Base-by-base conservation (phyloP, 2,113 vertebrate genomes). In the Plestiodon gilberti region DNA sequence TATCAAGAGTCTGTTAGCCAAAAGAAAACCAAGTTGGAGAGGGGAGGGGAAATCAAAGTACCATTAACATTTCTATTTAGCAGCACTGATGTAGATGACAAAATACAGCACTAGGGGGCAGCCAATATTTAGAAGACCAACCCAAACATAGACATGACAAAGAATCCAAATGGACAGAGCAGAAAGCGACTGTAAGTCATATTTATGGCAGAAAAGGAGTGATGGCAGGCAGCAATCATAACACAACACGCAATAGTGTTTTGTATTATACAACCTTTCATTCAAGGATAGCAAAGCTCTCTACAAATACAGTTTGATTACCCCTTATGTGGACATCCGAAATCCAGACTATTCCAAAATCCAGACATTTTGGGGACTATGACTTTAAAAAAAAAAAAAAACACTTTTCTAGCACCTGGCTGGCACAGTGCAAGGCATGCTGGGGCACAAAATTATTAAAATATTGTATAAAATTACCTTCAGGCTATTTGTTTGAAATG, bases 201-300 rank as follows among this genome's bases (percentile, higher is more conserved):
- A 76, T 6, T 48, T n/a, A 61, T 52, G 25, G n/a, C 28, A 87
- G 2, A 20, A 89, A 88, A 87, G 28, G 18, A 9, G 89, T 33
- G 85, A 87, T 90, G 0, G 81, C 65, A 81, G 89, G 89, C 65
- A 70, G 35, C 25, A 74, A 86, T 77, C 78, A 81, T 80, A 73
- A 81, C 85, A 78, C 86, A 48, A 81, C 10, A 92, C 89, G 83
- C 55, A 85, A 89, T 81, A 79, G 22, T 33, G 55, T 8, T 93
- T 84, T 91, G 89, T 86, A 91, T 94, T 94, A 94, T 93, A 94
- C 89, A 88, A 92, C 77, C 86, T 91, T 89, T 71, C 88, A 94
- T 90, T 91, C 89, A 93, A 94, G 89, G 89, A 93, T 90, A 85
- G 90, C 91, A 94, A 94, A 95, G 92, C 90, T 90, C 90, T 95